These are phyloP conservation scores for Eupithecia exiguata DNA, from an alignment of 2,888 invertebrate genomes.

Conservation along the genomic window DNA sequence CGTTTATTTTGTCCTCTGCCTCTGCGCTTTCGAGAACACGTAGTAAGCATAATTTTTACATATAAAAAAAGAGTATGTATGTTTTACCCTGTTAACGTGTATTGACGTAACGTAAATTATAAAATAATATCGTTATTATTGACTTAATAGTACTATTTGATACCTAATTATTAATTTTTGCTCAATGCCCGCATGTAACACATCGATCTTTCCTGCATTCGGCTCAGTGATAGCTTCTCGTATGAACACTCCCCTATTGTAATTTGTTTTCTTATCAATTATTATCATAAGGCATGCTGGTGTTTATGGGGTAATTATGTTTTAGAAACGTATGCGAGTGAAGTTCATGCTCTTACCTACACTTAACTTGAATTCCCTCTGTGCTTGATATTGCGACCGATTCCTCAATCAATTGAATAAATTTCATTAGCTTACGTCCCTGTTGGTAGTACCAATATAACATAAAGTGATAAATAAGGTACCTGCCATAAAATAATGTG, in stretches of 20 bases:
- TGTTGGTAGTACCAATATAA: background rate
- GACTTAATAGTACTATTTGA: background rate
- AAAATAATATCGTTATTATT: background rate
- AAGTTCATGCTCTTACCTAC: background rate
- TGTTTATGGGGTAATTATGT: constrained; percentile 14
- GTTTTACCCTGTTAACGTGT: background rate
- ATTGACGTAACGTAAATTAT: background rate
- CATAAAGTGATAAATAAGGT: background rate
- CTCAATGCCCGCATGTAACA: constrained; percentile 63
- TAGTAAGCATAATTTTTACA: background rate
- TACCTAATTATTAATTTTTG: constrained; percentile 42
- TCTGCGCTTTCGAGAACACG: background rate
- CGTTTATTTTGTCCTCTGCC: background rate
- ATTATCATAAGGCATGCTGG: constrained; percentile 26
- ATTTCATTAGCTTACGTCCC: background rate
- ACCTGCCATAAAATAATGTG: background rate
- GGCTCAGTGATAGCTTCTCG: constrained; percentile 55
- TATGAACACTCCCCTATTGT: constrained; percentile 44
- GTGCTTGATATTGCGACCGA: background rate
- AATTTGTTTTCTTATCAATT: constrained; percentile 40
- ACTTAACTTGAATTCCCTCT: background rate
- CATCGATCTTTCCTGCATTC: constrained; percentile 61
- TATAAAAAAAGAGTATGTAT: background rate
- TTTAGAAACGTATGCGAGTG: background rate
- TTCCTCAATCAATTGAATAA: background rate